Evolutionary conservation across 2,888 invertebrate genomes (phyloP).

Genomic region (Clivina fossor): DNA sequence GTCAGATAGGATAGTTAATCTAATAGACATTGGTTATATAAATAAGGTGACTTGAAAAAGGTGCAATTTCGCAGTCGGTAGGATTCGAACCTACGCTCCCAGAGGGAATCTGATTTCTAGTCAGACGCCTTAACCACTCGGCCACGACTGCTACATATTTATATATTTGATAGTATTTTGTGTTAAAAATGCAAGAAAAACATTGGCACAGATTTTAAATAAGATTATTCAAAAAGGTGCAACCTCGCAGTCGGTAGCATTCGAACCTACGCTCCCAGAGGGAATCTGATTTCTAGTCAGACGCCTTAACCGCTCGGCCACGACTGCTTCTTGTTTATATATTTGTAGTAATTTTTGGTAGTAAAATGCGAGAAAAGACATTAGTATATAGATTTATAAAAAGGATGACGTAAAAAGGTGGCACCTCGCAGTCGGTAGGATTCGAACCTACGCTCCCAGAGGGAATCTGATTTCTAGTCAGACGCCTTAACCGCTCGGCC

Average conservation of each 20-base stretch:
- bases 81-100: conserved; percentile 90
- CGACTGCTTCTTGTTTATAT: too few relatives aligned
- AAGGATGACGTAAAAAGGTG: too few relatives aligned
- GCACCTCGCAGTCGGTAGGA: conserved; percentile 86
- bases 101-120: conserved; percentile 89
- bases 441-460: conserved; percentile 90
- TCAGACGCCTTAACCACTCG: conserved; percentile 89
- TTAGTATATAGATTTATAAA: too few relatives aligned
- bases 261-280: conserved; percentile 90
- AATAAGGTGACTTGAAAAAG: too few relatives aligned
- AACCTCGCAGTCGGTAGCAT: conserved; percentile 86
- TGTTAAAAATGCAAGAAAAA: too few relatives aligned
- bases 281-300: conserved; percentile 89
- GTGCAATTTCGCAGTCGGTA: conserved; percentile 85
- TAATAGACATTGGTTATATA: too few relatives aligned
- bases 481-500: conserved; percentile 88
- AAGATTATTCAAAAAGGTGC: too few relatives aligned
- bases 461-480: conserved; percentile 89
- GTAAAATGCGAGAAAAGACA: too few relatives aligned
- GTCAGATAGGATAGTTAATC: too few relatives aligned
- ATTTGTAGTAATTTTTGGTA: too few relatives aligned
- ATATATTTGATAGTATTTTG: too few relatives aligned
- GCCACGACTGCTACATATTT: conserved; percentile 86
- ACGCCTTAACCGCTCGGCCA: conserved; percentile 89
- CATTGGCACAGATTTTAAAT: too few relatives aligned